Evolutionary conservation across 2,113 vertebrate genomes (phyloP).

Genomic region (Phalacrocorax pelagicus): DNA sequence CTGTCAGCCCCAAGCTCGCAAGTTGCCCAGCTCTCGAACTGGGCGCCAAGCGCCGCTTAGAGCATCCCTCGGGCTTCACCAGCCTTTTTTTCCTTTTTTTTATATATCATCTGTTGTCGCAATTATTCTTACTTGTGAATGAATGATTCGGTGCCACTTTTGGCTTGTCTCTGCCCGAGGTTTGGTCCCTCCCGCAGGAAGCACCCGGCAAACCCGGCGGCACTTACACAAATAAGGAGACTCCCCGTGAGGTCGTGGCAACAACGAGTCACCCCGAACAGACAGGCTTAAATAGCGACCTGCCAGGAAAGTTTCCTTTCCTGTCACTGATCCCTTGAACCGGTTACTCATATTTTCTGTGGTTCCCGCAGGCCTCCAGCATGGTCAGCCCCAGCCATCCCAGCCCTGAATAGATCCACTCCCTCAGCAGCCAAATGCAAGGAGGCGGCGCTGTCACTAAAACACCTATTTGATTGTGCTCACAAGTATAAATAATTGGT

Average conservation of each 20-base stretch:
- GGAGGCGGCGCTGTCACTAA: not conserved
- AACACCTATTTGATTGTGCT: not conserved
- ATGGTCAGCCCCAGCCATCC: not conserved
- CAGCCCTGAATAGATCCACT: accelerated
- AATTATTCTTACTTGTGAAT: not conserved
- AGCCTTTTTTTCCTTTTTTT: not conserved
- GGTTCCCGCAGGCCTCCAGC: not conserved
- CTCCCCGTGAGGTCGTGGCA: not conserved
- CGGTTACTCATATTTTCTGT: not conserved
- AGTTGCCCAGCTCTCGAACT: accelerated
- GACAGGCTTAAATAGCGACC: not conserved
- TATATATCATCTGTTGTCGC: not conserved
- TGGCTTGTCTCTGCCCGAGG: not conserved
- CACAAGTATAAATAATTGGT: not conserved
- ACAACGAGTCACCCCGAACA: not conserved
- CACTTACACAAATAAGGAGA: accelerated
- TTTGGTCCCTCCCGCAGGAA: not conserved
- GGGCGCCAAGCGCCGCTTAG: accelerated
- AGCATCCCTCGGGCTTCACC: not conserved
- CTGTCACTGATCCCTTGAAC: not conserved
- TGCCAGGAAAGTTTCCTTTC: slow-evolving; percentile 23
- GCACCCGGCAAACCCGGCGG: not conserved
- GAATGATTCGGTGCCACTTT: not conserved
- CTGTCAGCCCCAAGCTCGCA: not conserved
- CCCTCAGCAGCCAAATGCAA: not conserved